These are phyloP conservation scores for Amphipyra berbera DNA, from an alignment of 2,888 invertebrate genomes.

Conservation along the genomic window DNA sequence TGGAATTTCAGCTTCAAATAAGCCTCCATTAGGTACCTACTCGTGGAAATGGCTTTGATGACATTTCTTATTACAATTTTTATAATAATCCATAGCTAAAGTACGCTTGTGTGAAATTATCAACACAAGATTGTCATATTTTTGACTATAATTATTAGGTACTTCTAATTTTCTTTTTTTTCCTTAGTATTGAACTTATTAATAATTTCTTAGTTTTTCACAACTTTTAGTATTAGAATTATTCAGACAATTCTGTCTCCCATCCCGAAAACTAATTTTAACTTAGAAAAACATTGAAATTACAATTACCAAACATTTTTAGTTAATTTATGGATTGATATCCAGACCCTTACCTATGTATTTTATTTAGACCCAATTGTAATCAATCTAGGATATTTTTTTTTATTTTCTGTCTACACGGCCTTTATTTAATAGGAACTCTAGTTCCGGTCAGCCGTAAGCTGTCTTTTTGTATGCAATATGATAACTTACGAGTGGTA, in stretches of 20 bases:
- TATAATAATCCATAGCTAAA: too few relatives aligned
- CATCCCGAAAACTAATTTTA: neutral
- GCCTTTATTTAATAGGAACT: too few relatives aligned
- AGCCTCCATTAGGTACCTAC: too few relatives aligned
- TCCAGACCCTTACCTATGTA: constrained; percentile 4
- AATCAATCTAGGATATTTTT: neutral
- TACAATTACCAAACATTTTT: neutral
- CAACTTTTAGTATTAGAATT: constrained; percentile 13
- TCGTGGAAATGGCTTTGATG: too few relatives aligned
- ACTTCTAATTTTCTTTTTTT: too few relatives aligned
- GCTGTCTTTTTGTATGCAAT: neutral
- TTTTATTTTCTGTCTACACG: neutral
- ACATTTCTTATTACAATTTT: too few relatives aligned
- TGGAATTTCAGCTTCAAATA: too few relatives aligned
- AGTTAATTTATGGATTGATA: neutral
- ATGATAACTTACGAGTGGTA: too few relatives aligned
- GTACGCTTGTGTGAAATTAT: constrained; percentile 19
- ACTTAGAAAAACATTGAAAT: neutral
- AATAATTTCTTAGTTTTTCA: constrained; percentile 17
- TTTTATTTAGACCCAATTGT: too few relatives aligned
- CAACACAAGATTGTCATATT: neutral
- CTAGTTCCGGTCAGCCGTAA: too few relatives aligned
- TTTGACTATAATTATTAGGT: neutral
- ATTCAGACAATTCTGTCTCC: neutral
- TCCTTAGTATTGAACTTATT: too few relatives aligned